phyloP scores from a whole-genome alignment of 2,113 vertebrate species.

The Ciconia boyciana region DNA sequence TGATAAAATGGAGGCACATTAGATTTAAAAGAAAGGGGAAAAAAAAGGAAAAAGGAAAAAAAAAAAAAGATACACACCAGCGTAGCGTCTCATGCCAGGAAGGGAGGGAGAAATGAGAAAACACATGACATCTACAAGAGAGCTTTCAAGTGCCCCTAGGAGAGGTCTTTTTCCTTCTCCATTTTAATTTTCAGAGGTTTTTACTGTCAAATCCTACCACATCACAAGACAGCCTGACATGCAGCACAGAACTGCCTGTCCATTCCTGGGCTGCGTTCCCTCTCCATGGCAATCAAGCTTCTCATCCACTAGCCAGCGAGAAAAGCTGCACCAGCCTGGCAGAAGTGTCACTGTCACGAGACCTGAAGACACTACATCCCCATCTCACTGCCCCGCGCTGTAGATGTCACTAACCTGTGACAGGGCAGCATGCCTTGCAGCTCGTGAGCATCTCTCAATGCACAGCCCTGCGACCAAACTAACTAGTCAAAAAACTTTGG shows the following conservation, averaged over 20 bases:
- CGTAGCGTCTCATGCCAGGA: background rate
- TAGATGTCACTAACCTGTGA: background rate
- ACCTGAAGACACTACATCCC: background rate
- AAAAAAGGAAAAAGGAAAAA: no score
- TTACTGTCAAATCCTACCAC: background rate
- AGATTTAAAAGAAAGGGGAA: background rate
- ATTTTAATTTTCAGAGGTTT: background rate
- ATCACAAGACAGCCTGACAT: background rate
- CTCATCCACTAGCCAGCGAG: background rate
- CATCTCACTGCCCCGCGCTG: background rate
- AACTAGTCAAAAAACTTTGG: background rate
- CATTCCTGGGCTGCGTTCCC: accelerated
- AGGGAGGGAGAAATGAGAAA: background rate
- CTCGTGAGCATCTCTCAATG: background rate
- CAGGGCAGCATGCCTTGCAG: background rate
- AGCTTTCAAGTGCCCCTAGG: background rate
- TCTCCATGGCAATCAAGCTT: background rate
- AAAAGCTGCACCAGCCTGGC: background rate
- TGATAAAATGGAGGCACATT: conserved; percentile 36
- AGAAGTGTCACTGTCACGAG: background rate
- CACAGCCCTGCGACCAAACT: background rate
- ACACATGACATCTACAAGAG: background rate
- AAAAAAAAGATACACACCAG: background rate
- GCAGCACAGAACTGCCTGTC: background rate
- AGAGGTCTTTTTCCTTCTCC: background rate